These are phyloP conservation scores for Eilema caniola DNA, from an alignment of 2,888 invertebrate species.

Conservation along the genomic window DNA sequence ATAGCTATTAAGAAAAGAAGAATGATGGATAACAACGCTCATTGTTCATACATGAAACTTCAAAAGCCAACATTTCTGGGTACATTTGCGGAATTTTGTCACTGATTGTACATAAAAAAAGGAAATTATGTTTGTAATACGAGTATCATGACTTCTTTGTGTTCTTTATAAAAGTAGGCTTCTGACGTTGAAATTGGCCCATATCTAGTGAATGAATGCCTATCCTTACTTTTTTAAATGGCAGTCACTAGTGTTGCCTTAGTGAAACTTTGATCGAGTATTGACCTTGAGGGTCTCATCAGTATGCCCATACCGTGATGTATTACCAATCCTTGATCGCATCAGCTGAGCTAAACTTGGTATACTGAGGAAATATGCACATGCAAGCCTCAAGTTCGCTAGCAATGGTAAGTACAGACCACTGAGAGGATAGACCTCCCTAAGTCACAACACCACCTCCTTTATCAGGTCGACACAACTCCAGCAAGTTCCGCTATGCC, in stretches of 20 bases:
- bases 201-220: neutral
- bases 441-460: neutral
- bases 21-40: too few species aligned
- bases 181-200: neutral
- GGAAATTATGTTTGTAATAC: neutral
- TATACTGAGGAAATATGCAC: too few species aligned
- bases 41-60: neutral
- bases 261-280: neutral
- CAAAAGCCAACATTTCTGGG: neutral
- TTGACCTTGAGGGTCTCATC: neutral
- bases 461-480: neutral
- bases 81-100: neutral
- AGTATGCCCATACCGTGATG: too few species aligned
- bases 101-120: neutral
- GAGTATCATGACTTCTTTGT: neutral
- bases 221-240: neutral
- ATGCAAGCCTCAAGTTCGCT: too few species aligned
- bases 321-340: neutral
- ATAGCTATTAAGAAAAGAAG: too few species aligned
- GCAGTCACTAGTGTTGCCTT: neutral
- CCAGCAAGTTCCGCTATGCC: neutral
- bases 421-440: neutral
- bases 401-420: neutral
- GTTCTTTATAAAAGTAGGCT: constrained; percentile 1
- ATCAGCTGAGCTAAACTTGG: neutral